Evolutionary conservation across 2,113 vertebrate genomes (phyloP).

Genomic region (Lanius collurio): DNA sequence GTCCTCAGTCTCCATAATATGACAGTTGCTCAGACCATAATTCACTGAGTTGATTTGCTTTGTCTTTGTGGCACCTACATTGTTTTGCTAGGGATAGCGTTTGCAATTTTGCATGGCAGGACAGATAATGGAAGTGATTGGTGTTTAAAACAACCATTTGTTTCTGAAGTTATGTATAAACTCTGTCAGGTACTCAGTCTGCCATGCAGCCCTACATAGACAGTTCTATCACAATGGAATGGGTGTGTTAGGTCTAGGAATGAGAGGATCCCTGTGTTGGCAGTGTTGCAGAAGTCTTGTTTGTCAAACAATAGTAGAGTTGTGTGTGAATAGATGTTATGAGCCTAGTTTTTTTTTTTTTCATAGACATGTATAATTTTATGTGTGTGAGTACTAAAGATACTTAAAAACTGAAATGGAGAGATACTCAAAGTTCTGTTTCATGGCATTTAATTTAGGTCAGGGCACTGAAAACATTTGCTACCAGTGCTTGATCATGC

Average conservation of each 20-base stretch:
- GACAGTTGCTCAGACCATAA: neutral
- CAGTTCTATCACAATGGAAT: neutral
- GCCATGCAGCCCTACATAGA: fast-evolving
- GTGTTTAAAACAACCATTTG: neutral
- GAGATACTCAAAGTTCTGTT: neutral
- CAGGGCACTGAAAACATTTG: neutral
- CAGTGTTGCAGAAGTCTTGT: neutral
- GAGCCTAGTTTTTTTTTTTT: neutral
- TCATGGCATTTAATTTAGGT: neutral
- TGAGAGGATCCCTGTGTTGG: neutral
- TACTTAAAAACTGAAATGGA: neutral
- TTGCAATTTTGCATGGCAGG: neutral
- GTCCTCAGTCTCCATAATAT: neutral
- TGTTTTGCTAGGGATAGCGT: neutral
- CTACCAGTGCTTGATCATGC: neutral
- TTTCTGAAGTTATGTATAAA: neutral
- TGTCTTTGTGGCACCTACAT: neutral
- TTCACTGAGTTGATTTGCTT: neutral
- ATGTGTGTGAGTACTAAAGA: neutral
- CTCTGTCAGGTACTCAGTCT: neutral
- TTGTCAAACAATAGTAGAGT: neutral
- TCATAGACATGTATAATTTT: neutral
- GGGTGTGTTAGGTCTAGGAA: neutral
- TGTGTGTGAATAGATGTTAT: neutral
- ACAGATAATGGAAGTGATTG: neutral